phyloP scores from a whole-genome alignment of 2,797 vertebrate species.

The Eremophila alpestris region DNA sequence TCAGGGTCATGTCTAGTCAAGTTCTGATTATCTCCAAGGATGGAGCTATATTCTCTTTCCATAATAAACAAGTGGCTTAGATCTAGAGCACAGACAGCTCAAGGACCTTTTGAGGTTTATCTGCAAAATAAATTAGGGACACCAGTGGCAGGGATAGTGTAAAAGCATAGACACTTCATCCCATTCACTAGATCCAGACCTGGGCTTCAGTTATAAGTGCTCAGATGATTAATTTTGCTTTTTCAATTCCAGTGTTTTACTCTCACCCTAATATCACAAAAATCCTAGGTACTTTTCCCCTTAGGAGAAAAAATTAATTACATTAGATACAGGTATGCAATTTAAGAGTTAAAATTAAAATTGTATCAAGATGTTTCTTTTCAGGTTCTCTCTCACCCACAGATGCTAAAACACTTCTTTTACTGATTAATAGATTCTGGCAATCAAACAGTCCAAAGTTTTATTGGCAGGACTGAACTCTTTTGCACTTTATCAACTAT shows the following conservation, averaged over 20 bases:
- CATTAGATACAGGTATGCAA: neutral
- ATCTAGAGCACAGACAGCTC: neutral
- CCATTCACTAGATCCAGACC: neutral
- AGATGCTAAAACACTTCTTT: neutral
- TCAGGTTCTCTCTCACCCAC: neutral
- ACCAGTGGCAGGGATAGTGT: neutral
- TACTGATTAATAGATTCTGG: slow-evolving; percentile 49
- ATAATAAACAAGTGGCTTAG: slow-evolving; percentile 3
- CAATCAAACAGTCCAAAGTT: slow-evolving; percentile 36
- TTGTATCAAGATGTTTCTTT: neutral
- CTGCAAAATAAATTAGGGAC: slow-evolving; percentile 8
- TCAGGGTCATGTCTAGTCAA: neutral
- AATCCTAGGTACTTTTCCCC: neutral
- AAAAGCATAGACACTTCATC: neutral
- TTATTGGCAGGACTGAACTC: slow-evolving; percentile 3
- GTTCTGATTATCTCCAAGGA: slow-evolving; percentile 41
- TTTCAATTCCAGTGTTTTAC: neutral
- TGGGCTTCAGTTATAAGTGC: neutral
- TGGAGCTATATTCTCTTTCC: neutral
- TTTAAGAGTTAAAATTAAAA: neutral
- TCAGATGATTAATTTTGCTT: neutral
- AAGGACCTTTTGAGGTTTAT: slow-evolving; percentile 33
- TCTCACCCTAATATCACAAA: neutral
- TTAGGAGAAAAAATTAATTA: neutral
- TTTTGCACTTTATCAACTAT: neutral